phyloP scores from a whole-genome alignment of 1,140 invertebrate genomes.

The silkworm (Bombyx mori) region ASM3026992v2 NC_085113.1:10929001-10929500 shows the following conservation, averaged over 20 bases:
- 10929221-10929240: slow-evolving; percentile 5
- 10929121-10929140: neutral
- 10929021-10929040: neutral
- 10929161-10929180: neutral
- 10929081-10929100: neutral
- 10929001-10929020: too few relatives aligned
- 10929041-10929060: neutral
- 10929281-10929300: slow-evolving; percentile 4
- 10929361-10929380: slow-evolving; percentile 9
- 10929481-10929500: too few relatives aligned
- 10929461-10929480: neutral
- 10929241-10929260: neutral
- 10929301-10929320: slow-evolving; percentile 8
- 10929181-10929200: neutral
- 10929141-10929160: neutral
- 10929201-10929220: slow-evolving; percentile 1
- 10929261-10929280: neutral
- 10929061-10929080: neutral
- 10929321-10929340: slow-evolving; percentile 8
- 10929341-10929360: slow-evolving; percentile 17
- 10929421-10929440: slow-evolving; percentile 13
- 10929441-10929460: neutral
- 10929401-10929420: slow-evolving; percentile 17
- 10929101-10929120: slow-evolving; percentile 2
- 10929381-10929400: slow-evolving; percentile 23